phyloP scores from a whole-genome alignment of 2,113 vertebrate genomes.

The Cebidichthys violaceus region DNA sequence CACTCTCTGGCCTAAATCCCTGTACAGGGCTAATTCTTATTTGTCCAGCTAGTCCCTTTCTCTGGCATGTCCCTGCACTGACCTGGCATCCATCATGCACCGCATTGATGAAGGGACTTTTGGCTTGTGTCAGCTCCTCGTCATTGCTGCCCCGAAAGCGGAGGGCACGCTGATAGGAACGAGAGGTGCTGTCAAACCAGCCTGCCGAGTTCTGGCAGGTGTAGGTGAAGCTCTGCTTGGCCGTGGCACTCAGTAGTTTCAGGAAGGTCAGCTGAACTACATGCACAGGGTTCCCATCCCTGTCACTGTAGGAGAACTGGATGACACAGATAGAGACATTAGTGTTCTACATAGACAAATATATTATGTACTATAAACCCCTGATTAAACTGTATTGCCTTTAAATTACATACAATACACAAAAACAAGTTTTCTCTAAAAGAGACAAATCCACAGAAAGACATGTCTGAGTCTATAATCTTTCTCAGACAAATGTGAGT shows the following conservation, averaged over 20 bases:
- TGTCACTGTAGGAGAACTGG: constrained; percentile 91
- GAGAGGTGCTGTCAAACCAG: constrained; percentile 86
- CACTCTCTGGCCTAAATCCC: constrained; percentile 2
- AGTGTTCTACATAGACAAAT: constrained; percentile 1
- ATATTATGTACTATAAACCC: not conserved
- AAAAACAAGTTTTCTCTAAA: not conserved
- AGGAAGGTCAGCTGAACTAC: constrained; percentile 94
- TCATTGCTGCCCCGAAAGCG: constrained; percentile 87
- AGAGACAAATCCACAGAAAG: constrained; percentile 8
- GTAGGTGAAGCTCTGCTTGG: constrained; percentile 89
- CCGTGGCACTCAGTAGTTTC: constrained; percentile 89
- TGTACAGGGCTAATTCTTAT: constrained; percentile 18
- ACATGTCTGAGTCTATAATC: not conserved
- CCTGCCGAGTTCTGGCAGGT: constrained; percentile 89
- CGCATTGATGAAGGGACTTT: constrained; percentile 80
- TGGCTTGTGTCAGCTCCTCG: constrained; percentile 87
- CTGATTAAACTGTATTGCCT: not conserved
- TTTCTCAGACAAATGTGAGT: not conserved
- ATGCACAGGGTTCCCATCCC: constrained; percentile 85
- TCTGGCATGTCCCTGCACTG: constrained; percentile 25
- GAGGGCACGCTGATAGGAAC: constrained; percentile 81
- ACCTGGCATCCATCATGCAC: constrained; percentile 92
- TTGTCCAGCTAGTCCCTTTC: constrained; percentile 8
- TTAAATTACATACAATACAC: not conserved
- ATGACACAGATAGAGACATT: constrained; percentile 14